Base-by-base conservation (phyloP, 2,113 vertebrate species). In the Bufo bufo region DNA sequence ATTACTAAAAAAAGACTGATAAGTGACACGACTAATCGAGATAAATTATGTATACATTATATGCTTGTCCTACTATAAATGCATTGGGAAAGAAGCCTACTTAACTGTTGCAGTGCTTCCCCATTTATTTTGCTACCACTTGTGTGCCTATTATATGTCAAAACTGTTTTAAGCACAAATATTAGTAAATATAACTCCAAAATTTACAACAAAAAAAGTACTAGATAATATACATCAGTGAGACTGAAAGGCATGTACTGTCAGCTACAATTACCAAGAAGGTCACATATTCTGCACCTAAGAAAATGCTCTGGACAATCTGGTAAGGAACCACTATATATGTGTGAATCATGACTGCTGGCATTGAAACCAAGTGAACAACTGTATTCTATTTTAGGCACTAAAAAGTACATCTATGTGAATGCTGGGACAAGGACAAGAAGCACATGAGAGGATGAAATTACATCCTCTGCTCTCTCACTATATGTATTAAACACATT, bases 321-420 rank as follows among this genome's bases (percentile, higher is more conserved):
- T 90, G 90, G 88, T 65, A 71, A 59, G 86, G 85, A 80, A 82
- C 59, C 14, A 0, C 33, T 87, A 50, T 86, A 47, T 50, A 90
- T 54, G 19, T 0, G 43, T 81, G 77, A 84, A 85, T 89, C 81
- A 85, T 92, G 69, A 86, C 83, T 90, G 88, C 86, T 0, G 0
- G 10, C 58, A 84, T 50, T 49, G 85, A 80, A 87, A 87, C 82
- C 80, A 74, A 86, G 85, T 17, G 83, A 93, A 91, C 90, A 94
- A 92, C 88, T 94, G 90, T 58, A 77, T 14, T 86, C 90, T 94
- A 90, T 92, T 93, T 93, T 93, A 92, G 90, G 81, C 72, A 58
- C 58, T 90, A 86, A 92, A 33, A 77, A 85, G 82, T 84, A 91
- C 90, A 74, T 89, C 93, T 87, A 89, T 49, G 87, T 77, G 84